Conservation (phyloP, 2,797 vertebrate genomes). For the Apodemus agrarius region DNA sequence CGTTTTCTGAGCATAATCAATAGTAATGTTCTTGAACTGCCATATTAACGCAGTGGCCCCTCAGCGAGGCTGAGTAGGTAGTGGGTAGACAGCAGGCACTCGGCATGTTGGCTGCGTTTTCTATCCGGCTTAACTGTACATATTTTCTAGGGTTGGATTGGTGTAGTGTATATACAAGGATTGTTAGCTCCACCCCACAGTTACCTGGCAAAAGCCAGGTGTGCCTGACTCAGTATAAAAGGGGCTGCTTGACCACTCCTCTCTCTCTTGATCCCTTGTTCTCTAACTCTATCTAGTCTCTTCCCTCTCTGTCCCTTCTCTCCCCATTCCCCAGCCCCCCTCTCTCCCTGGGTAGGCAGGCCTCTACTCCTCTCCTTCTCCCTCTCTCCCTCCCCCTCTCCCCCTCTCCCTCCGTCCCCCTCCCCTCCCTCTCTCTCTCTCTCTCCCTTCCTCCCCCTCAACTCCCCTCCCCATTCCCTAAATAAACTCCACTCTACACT, state of each 20-base stretch:
- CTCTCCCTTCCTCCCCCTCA: no score
- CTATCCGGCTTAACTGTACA: slow-evolving; percentile 49
- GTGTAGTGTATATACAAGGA: not conserved
- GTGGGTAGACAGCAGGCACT: slow-evolving; percentile 51
- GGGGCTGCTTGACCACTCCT: not conserved
- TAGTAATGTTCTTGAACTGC: slow-evolving; percentile 51
- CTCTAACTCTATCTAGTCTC: not conserved
- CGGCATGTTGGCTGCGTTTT: slow-evolving; percentile 62
- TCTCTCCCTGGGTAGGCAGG: no score
- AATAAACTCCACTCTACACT: not conserved
- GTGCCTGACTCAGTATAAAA: not conserved
- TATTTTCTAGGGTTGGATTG: slow-evolving; percentile 74
- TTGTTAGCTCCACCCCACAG: not conserved
- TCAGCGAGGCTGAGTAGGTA: slow-evolving; percentile 44
- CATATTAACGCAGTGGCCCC: not conserved
- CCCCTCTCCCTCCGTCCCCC: no score
- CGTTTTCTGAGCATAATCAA: slow-evolving; percentile 63
- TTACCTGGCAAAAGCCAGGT: not conserved
- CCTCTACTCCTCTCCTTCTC: not conserved
- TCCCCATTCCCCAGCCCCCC: not conserved
- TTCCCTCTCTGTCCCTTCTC: not conserved
- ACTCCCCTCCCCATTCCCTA: not conserved
- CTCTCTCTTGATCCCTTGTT: not conserved
- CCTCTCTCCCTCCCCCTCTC: not conserved
- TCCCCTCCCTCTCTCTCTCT: no score